These are phyloP conservation scores for Phodopus roborovskii DNA, from an alignment of 2,113 vertebrate genomes.

Conservation along the genomic window DNA sequence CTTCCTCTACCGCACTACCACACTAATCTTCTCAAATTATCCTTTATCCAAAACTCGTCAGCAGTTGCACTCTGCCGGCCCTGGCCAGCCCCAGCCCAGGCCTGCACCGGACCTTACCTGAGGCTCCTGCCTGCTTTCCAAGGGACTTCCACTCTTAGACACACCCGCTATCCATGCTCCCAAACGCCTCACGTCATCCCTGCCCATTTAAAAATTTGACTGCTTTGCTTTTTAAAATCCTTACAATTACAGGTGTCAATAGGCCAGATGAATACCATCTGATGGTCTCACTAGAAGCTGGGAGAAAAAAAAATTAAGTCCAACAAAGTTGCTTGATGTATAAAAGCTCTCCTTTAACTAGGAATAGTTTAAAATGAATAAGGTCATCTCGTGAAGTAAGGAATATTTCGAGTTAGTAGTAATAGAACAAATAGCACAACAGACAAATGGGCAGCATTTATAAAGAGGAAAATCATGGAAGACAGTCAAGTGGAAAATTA, in stretches of 20 bases:
- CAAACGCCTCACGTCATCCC: neutral
- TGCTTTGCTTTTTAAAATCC: conserved; percentile 56
- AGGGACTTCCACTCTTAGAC: neutral
- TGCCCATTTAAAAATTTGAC: conserved; percentile 63
- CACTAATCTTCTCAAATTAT: conserved; percentile 19
- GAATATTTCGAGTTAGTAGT: conserved; percentile 27
- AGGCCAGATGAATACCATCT: conserved; percentile 70
- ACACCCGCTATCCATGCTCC: conserved; percentile 20
- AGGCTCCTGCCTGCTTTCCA: neutral
- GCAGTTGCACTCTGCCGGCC: neutral
- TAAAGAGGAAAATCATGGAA: conserved; percentile 45
- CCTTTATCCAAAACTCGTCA: conserved; percentile 5
- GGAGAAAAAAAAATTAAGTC: conserved; percentile 47
- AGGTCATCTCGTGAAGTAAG: conserved; percentile 51
- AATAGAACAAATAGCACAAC: conserved; percentile 48
- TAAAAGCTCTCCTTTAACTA: conserved; percentile 53
- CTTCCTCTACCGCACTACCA: neutral
- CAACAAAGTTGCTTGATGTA: conserved; percentile 57
- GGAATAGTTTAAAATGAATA: conserved; percentile 55
- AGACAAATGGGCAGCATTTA: conserved; percentile 5
- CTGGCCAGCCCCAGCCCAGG: neutral
- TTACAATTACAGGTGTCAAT: conserved; percentile 62
- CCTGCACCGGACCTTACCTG: neutral
- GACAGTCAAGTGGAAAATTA: conserved; percentile 54
- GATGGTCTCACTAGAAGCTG: conserved; percentile 55